These are phyloP conservation scores for Scaptomyza parva DNA, from an alignment of 2,888 invertebrate genomes.

Conservation along the genomic window DNA sequence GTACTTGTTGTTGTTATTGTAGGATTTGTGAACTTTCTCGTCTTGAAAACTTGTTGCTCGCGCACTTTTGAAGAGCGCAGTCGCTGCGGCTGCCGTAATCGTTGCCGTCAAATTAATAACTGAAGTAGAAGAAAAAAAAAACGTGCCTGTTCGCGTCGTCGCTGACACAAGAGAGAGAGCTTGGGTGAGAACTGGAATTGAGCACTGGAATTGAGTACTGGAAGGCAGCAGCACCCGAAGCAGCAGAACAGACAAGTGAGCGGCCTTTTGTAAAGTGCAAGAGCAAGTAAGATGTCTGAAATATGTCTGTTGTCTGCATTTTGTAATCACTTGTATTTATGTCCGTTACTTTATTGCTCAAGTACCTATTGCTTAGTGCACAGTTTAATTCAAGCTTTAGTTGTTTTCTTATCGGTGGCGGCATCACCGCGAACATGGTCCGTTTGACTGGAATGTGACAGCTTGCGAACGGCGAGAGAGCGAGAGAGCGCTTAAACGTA, in stretches of 20 bases:
- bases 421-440: conserved; percentile 13
- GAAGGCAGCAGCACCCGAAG: background rate
- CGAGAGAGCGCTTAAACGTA: conserved; percentile 6
- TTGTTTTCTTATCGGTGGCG: conserved; percentile 24
- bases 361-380: conserved; percentile 4
- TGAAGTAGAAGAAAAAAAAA: conserved; percentile 25
- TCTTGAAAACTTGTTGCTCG: conserved; percentile 54
- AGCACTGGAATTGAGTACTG: conserved; percentile 45
- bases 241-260: background rate
- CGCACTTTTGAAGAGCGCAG: conserved; percentile 36
- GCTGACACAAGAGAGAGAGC: conserved; percentile 3
- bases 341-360: conserved; percentile 2
- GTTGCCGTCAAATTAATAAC: conserved; percentile 54
- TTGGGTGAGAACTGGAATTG: conserved; percentile 34
- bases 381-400: conserved; percentile 46
- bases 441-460: conserved; percentile 33
- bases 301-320: background rate
- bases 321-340: too few species aligned
- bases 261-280: background rate
- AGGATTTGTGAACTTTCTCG: conserved; percentile 54
- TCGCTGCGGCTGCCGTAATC: conserved; percentile 35
- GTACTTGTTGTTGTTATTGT: conserved; percentile 33
- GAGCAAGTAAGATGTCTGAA: background rate
- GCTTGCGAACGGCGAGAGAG: conserved; percentile 5
- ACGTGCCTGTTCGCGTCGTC: conserved; percentile 16